These are phyloP conservation scores for Tineola bisselliella DNA, from an alignment of 2,888 invertebrate genomes.

Conservation along the genomic window DNA sequence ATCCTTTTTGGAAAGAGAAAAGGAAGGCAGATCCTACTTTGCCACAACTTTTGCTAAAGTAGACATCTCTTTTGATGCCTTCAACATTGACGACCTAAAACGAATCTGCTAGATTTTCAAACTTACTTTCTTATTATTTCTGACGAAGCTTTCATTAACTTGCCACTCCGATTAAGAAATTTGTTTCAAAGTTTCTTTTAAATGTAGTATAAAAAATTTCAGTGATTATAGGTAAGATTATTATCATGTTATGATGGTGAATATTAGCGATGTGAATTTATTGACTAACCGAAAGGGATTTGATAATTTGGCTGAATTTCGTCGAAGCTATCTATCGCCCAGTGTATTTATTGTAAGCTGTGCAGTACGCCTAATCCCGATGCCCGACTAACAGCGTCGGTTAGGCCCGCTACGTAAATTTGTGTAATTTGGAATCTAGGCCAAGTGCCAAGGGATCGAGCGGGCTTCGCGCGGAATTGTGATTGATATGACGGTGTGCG, in stretches of 20 bases:
- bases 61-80: slow-evolving; percentile 58
- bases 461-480: slow-evolving; percentile 50
- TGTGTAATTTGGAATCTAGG: slow-evolving; percentile 66
- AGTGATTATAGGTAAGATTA: neutral
- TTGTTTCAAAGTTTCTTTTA: neutral
- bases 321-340: slow-evolving; percentile 19
- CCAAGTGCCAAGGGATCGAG: slow-evolving; percentile 64
- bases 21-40: slow-evolving; percentile 64
- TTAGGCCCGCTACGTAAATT: slow-evolving; percentile 63
- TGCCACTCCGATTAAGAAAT: slow-evolving; percentile 39
- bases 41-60: slow-evolving; percentile 57
- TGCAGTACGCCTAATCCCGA: slow-evolving; percentile 50
- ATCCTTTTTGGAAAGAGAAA: slow-evolving; percentile 51
- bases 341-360: slow-evolving; percentile 50
- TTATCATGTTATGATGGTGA: neutral
- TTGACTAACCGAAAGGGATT: neutral
- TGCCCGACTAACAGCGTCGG: slow-evolving; percentile 45
- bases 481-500: slow-evolving; percentile 57
- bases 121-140: slow-evolving; percentile 50
- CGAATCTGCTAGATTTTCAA: slow-evolving; percentile 36
- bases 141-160: slow-evolving; percentile 29
- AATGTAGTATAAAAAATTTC: neutral
- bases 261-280: slow-evolving; percentile 22
- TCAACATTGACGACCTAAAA: slow-evolving; percentile 53
- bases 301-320: slow-evolving; percentile 26